Base-by-base conservation (phyloP, 1,140 invertebrate genomes). In the Hypothenemus hampei region DNA sequence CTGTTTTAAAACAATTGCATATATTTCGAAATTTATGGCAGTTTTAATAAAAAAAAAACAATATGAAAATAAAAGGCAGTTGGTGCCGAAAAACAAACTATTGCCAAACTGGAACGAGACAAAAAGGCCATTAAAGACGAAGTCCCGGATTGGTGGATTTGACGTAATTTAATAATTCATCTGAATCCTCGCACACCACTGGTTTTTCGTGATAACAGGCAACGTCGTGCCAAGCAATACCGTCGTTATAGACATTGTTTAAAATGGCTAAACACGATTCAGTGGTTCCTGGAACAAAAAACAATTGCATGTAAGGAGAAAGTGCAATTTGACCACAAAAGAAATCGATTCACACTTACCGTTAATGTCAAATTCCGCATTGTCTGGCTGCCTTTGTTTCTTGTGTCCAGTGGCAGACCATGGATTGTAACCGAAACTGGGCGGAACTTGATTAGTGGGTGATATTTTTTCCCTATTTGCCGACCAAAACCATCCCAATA, bases 401-500 rank as follows among this genome's bases (percentile, higher is more conserved):
- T 91, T 91, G 81, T 93, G 89, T 1, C 91, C 91, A 16, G 88
- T 91, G 69, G 85, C 79, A 0, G 86, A 89, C 90, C 91, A 93
- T 19, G 89, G 86, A 67, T 88, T 89, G 80, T 87, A 89, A 40
- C 76, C 73, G 81, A 82, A 89, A 15, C 83, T 82, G 46, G 70
- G 71, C 35, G 77, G 77, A 48, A 78, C 78, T 73, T 83, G 80
- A 72, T 89, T 91, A 50, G 90, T 93, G 24, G 90, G 84, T 37
- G 87, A 73, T 73, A 93, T 86, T 78, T 93, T 93, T 70, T 85
- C 88, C 44, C 90, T 82, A 65, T 89, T 91, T 24, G 87, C 86
- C 6, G 89, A 92, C 90, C 90, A 94, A 80, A 94, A 94, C 91
- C 91, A 94, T 4, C 91, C 91, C 64, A 84, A 84, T 35, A 93